phyloP scores from a whole-genome alignment of 1,140 invertebrate genomes.

The Microplitis mediator region DNA sequence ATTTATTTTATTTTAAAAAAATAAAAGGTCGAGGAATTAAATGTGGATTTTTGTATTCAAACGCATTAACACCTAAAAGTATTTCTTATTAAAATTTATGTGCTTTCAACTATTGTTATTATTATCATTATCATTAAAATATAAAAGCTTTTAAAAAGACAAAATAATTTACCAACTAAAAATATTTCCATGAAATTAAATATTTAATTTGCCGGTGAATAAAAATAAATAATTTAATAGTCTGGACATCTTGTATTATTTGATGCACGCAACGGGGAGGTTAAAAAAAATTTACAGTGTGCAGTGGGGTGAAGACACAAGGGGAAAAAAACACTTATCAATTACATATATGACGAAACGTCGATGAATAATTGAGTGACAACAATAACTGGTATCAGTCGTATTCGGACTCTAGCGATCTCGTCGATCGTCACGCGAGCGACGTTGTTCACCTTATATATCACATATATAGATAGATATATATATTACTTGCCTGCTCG shows the following conservation, averaged over 20 bases:
- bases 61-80: slow-evolving; percentile 8
- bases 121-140: too few species aligned
- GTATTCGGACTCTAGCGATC: background rate
- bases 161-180: too few species aligned
- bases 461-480: too few species aligned
- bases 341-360: slow-evolving; percentile 14
- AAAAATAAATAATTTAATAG: too few species aligned
- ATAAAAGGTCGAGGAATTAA: background rate
- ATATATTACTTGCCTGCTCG: background rate
- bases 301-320: background rate
- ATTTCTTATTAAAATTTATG: background rate
- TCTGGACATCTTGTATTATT: background rate
- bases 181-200: too few species aligned
- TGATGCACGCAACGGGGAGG: background rate
- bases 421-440: background rate
- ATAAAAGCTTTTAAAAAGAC: too few species aligned
- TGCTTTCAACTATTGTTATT: too few species aligned
- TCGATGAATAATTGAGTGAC: slow-evolving; percentile 41
- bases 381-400: slow-evolving; percentile 31
- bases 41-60: background rate
- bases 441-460: background rate
- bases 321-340: slow-evolving; percentile 9
- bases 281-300: background rate
- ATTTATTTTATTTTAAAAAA: background rate
- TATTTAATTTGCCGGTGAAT: too few species aligned